phyloP scores from a whole-genome alignment of 2,113 vertebrate genomes.

The Seriola aureovittata region DNA sequence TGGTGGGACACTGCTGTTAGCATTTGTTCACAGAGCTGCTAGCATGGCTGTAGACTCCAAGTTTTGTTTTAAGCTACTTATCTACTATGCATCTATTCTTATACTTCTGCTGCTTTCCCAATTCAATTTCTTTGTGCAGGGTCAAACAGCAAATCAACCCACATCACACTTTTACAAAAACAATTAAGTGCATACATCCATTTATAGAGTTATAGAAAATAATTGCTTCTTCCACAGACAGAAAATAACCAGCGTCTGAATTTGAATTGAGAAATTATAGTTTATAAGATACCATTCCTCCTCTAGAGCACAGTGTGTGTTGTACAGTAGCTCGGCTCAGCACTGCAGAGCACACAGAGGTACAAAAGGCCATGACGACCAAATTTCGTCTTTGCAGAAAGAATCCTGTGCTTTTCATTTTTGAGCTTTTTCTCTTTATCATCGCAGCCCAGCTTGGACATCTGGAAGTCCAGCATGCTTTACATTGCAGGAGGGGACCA shows the following conservation, averaged over 20 bases:
- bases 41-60: too few relatives aligned
- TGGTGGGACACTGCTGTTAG: too few relatives aligned
- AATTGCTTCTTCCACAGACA: not conserved
- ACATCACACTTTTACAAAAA: not conserved
- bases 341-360: slow-evolving; percentile 20
- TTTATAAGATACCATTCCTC: not conserved
- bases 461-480: slow-evolving; percentile 52
- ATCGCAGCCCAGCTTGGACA: slow-evolving; percentile 47
- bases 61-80: too few relatives aligned
- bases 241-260: not conserved
- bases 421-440: slow-evolving; percentile 49
- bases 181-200: not conserved
- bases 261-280: not conserved
- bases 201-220: not conserved
- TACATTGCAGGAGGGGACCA: slow-evolving; percentile 23
- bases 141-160: not conserved
- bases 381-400: slow-evolving; percentile 30
- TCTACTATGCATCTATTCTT: not conserved
- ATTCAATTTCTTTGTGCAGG: too few relatives aligned
- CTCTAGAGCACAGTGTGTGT: not conserved
- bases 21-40: too few relatives aligned
- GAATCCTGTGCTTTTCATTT: slow-evolving; percentile 44
- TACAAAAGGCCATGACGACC: slow-evolving; percentile 23
- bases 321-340: slow-evolving; percentile 11
- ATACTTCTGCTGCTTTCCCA: too few relatives aligned